Evolutionary conservation across 2,797 vertebrate genomes (phyloP), one percentile per base, ranked within the genome.

Genomic region (Iguana delicatissima): DNA sequence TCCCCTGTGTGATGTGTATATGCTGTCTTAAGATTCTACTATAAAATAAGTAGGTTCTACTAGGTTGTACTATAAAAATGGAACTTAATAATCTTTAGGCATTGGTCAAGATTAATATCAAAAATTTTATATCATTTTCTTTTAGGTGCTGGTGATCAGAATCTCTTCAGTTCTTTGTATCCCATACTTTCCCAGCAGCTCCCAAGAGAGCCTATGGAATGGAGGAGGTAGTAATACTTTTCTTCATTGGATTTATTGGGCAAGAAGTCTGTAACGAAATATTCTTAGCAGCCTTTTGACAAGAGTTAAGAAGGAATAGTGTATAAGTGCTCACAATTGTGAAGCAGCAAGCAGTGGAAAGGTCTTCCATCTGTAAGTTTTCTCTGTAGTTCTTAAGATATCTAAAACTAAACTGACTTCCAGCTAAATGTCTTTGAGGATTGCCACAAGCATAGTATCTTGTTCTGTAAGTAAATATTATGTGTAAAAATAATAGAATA

Each of bases 171-270:
- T 16, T 98, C 98, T 90, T 95, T 99, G 42, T 99, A 99, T 95
- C 98, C 98, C 46, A 98, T 97, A 0, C 97, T 99, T 95, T 98
- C 98, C 94, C 99, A 99, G 95, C 99, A 99, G 94, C 98, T 99
- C 95, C 98, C 99, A 86, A 97, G 98, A 95, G 99, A 99, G 92
- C 98, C 99, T 8, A 99, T 99, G 99, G 99, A 99, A 95, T 99
- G 99, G 99, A 98, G 99, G 94, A 98, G 99, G 99, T 99, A 96
- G 22, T 57, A 91, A 1, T 0, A 0, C 64, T 91, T 92, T 87
- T 3, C 88, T 91, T 59, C 14, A 13, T 82, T 69, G 4, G 82
- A 24, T 14, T 80, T 86, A 57, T 90, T 42, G 6, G 64, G 64
- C 85, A 74, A 46, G 57, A 0, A 91, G 26, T 57, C 29, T 72